phyloP scores from a whole-genome alignment of 2,113 vertebrate genomes.

The Sminthopsis crassicaudata region DNA sequence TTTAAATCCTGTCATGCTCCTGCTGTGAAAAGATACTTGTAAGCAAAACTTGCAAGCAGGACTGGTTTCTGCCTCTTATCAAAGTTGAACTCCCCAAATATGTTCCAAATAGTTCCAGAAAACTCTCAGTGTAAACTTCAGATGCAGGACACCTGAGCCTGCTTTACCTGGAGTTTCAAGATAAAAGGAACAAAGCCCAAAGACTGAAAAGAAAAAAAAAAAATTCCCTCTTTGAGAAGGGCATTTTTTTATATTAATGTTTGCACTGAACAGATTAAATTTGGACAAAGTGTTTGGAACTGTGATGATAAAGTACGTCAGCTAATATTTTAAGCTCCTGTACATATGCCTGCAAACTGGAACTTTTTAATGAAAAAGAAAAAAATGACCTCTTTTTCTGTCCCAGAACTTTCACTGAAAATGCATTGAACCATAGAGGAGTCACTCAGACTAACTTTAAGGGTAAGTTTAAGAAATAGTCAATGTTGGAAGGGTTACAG shows the following conservation, averaged over 20 bases:
- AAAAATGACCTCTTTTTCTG: neutral
- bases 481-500: neutral
- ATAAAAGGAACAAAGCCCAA: neutral
- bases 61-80: neutral
- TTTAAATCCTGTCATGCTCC: neutral
- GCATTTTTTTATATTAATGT: conserved; percentile 3
- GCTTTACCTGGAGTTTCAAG: neutral
- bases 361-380: neutral
- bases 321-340: neutral
- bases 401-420: neutral
- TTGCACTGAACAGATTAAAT: conserved; percentile 16
- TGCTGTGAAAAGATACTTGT: neutral
- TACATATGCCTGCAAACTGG: neutral
- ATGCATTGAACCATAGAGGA: neutral
- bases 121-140: neutral
- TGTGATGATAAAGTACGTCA: conserved; percentile 3
- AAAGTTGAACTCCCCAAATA: neutral
- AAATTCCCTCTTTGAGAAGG: neutral
- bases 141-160: neutral
- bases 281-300: conserved; percentile 7
- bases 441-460: neutral
- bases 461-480: neutral
- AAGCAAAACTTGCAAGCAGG: neutral
- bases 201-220: neutral
- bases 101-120: neutral